Percentiles rank a stretch among this genome's conserved stretches.
Conservation (phyloP, 2,113 vertebrate species). For the Australoheros scitulus region DNA sequence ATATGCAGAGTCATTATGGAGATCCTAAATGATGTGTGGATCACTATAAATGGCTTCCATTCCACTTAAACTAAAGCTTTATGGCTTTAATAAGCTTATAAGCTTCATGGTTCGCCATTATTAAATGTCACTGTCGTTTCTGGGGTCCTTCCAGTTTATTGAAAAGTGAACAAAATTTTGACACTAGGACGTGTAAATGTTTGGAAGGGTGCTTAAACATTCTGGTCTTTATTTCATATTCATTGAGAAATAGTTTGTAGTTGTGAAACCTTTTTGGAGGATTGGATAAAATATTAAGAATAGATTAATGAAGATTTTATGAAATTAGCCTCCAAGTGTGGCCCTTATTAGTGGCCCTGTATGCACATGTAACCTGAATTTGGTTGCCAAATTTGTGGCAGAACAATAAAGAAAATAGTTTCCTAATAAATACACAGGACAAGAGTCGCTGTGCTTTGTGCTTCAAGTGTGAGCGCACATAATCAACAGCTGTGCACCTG, state of each 20-base stretch:
- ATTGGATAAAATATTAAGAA: background rate
- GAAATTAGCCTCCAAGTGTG: background rate
- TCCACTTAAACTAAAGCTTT: too few relatives aligned
- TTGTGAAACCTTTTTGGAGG: background rate
- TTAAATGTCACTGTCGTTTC: too few relatives aligned
- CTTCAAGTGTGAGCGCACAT: background rate
- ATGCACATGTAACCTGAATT: background rate
- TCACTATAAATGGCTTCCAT: too few relatives aligned
- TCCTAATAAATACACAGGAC: background rate
- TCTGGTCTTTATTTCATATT: background rate
- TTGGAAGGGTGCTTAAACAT: background rate
- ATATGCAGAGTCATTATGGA: too few relatives aligned
- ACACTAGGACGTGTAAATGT: background rate
- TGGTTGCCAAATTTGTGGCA: background rate
- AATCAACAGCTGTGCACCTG: background rate
- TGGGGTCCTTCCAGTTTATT: background rate
- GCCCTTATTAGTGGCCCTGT: background rate
- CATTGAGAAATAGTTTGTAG: background rate
- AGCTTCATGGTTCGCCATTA: too few relatives aligned
- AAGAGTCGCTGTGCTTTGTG: background rate
- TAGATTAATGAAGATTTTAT: background rate
- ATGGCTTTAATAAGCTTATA: too few relatives aligned
- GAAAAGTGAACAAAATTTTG: background rate
- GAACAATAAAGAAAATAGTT: background rate
- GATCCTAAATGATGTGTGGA: too few relatives aligned